Percentiles rank a stretch among this genome's conserved stretches.
Conservation (phyloP, 2,888 invertebrate species). For the Campopleginae sp. region DNA sequence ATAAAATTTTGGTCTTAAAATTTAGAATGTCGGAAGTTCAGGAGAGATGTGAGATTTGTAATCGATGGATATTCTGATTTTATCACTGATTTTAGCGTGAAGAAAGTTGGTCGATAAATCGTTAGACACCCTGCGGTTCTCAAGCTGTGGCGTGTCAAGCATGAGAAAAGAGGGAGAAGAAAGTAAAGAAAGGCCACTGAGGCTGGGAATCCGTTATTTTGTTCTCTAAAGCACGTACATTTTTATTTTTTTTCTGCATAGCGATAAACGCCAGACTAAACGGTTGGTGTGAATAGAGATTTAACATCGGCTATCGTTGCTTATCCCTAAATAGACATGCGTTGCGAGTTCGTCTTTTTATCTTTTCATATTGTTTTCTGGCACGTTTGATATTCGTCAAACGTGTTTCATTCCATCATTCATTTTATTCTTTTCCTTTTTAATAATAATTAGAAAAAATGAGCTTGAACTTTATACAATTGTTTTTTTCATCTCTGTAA, state of each 20-base stretch:
- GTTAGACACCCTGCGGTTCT: conserved; percentile 20
- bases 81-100: neutral
- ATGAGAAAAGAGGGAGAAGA: conserved; percentile 48
- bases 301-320: conserved; percentile 49
- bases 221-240: conserved; percentile 35
- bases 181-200: conserved; percentile 44
- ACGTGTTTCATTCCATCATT: conserved; percentile 10
- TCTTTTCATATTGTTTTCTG: conserved; percentile 25
- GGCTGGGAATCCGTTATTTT: conserved; percentile 30
- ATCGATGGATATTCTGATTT: neutral
- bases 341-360: conserved; percentile 41
- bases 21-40: neutral
- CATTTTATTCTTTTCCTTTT: conserved; percentile 9
- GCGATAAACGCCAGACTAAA: conserved; percentile 52
- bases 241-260: conserved; percentile 39
- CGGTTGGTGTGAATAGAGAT: conserved; percentile 35
- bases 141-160: conserved; percentile 66
- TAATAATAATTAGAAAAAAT: conserved; percentile 70
- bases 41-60: neutral
- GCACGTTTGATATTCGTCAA: conserved; percentile 37
- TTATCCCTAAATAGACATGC: conserved; percentile 61
- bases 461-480: conserved; percentile 71
- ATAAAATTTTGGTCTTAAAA: neutral
- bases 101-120: neutral
- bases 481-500: conserved; percentile 30